Base-by-base conservation (phyloP, 2,797 vertebrate genomes). In the Danio aesculapii region DNA sequence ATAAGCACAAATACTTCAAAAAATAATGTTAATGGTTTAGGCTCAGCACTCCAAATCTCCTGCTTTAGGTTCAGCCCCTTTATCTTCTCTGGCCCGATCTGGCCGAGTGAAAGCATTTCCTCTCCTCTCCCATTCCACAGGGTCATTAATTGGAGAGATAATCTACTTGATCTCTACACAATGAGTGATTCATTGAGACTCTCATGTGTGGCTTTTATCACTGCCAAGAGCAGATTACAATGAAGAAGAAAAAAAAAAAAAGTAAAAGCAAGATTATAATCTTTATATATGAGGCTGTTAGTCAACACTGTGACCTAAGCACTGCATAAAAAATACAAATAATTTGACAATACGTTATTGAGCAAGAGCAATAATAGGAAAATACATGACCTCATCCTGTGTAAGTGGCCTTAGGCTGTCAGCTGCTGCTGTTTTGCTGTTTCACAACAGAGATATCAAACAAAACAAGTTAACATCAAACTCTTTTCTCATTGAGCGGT, bases 131-230 rank as follows among this genome's bases (percentile, higher is more conserved):
- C 74, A 75, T 81, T 87, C 77, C 83, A 82, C 44, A 43, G 55
- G 82, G 82, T 75, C 80, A 88, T 85, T 92, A 91, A 93, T 91
- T 93, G 91, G 87, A 88, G 66, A 86, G 73, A 86, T 86, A 91
- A 92, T 92, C 91, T 91, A 85, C 86, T 90, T 92, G 90, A 93
- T 92, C 91, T 92, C 90, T 63, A 88, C 89, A 93, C 91, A 95
- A 92, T 90, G 90, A 90, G 85, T 87, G 82, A 86, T 88, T 83
- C 88, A 87, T 85, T 81, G 83, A 75, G 86, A 84, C 84, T 79
- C 78, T 87, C 80, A 82, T 89, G 75, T 77, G 75, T 67, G 53
- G 84, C 84, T 90, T 88, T 70, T 84, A 83, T 83, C 85, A 79
- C 85, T 89, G 91, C 90, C 91, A 90, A 87, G 55, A 82, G 69